Conservation (phyloP, 1,140 invertebrate genomes). For the Musca domestica region DNA sequence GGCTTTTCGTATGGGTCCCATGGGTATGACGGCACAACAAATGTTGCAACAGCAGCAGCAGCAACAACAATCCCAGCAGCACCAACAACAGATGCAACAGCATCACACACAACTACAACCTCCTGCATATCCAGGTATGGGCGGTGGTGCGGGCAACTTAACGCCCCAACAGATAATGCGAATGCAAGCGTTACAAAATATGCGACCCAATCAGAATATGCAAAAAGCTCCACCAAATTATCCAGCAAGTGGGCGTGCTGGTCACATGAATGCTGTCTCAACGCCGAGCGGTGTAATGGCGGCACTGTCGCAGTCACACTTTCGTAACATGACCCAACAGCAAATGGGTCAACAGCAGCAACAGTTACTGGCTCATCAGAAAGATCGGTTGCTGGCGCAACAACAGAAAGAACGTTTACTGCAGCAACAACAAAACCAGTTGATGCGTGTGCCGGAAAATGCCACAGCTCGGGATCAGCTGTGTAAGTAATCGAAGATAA, state of each 20-base stretch:
- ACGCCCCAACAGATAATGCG: conserved; percentile 30
- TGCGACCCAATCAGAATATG: conserved; percentile 42
- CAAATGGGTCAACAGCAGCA: conserved; percentile 55
- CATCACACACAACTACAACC: conserved; percentile 62
- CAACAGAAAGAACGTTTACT: conserved; percentile 61
- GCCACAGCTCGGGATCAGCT: conserved; percentile 58
- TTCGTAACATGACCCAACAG: conserved; percentile 46
- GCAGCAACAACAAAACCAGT: conserved; percentile 71
- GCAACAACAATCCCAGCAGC: conserved; percentile 56
- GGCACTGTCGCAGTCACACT: conserved; percentile 47
- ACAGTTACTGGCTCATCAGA: conserved; percentile 57
- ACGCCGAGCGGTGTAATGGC: conserved; percentile 42
- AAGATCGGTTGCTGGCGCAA: conserved; percentile 56
- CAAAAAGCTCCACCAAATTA: conserved; percentile 52
- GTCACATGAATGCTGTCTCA: conserved; percentile 48
- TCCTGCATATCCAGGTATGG: conserved; percentile 40
- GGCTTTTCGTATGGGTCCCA: conserved; percentile 49
- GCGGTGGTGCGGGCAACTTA: conserved; percentile 11
- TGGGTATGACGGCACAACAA: conserved; percentile 9
- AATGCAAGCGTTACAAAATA: conserved; percentile 32
- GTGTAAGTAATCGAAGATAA: conserved; percentile 33
- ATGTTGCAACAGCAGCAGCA: conserved; percentile 45
- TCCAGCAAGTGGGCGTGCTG: conserved; percentile 34
- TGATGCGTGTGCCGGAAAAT: conserved; percentile 66
- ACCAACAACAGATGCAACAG: too few species aligned